Percentiles rank a stretch among this genome's conserved stretches.
Evolutionary conservation across 2,113 vertebrate species (phyloP).

Genomic region (Calcarius ornatus): DNA sequence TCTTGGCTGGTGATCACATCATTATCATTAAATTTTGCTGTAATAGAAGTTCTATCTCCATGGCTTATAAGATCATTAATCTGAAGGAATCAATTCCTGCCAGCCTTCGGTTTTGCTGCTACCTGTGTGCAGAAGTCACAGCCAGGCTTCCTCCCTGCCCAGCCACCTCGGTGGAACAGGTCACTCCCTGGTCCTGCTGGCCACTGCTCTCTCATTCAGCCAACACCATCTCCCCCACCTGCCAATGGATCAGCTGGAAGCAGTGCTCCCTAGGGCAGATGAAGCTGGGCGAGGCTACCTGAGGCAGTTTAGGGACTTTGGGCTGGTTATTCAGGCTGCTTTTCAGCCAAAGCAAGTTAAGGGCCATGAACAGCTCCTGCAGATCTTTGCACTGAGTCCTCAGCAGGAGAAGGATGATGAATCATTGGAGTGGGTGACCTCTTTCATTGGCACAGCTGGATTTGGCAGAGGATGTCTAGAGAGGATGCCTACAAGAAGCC

Average conservation of each 20-base stretch:
- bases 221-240: fast-evolving
- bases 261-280: background rate
- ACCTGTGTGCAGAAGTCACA: background rate
- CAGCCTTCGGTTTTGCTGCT: background rate
- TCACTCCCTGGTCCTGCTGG: background rate
- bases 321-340: background rate
- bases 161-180: fast-evolving
- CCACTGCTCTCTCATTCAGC: fast-evolving
- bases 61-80: background rate
- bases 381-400: background rate
- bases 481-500: background rate
- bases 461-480: background rate
- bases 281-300: background rate
- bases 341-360: background rate
- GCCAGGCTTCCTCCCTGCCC: background rate
- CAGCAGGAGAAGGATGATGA: background rate
- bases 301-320: background rate
- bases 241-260: background rate
- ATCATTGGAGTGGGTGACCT: background rate
- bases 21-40: background rate
- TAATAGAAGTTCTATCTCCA: background rate
- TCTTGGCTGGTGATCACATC: conserved; percentile 3
- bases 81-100: background rate
- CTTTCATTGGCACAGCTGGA: background rate
- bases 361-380: background rate